Percentiles rank a stretch among this genome's conserved stretches.
phyloP scores from a whole-genome alignment of 2,113 vertebrate genomes.

The Alligator mississippiensis region DNA sequence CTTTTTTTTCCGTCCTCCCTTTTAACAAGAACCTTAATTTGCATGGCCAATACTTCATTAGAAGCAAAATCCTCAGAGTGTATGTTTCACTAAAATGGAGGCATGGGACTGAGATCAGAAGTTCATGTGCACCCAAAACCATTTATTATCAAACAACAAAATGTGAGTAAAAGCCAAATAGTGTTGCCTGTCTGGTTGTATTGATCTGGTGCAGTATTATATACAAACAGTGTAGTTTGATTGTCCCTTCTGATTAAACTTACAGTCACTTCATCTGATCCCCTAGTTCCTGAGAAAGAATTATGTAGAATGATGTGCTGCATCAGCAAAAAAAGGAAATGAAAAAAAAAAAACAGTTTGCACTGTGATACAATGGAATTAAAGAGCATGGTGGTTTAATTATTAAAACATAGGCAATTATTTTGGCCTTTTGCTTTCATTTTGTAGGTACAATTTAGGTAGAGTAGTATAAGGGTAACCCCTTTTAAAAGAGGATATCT shows the following conservation, averaged over 20 bases:
- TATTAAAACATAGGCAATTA: slow-evolving; percentile 35
- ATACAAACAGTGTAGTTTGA: neutral
- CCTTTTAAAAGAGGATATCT: slow-evolving; percentile 19
- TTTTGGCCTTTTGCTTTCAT: neutral
- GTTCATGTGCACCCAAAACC: neutral
- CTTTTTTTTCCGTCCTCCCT: neutral
- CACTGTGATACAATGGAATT: neutral
- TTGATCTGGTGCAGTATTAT: neutral
- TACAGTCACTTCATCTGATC: neutral
- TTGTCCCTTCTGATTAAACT: neutral
- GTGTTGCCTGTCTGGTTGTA: neutral
- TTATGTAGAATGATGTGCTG: neutral
- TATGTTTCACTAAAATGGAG: neutral
- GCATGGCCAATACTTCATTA: neutral
- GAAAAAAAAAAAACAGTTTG: neutral
- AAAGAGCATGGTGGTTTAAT: slow-evolving; percentile 26
- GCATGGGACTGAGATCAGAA: neutral
- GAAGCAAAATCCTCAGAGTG: accelerated
- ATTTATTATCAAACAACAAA: neutral
- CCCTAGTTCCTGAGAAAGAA: neutral
- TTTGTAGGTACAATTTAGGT: slow-evolving; percentile 27
- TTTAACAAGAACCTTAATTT: neutral
- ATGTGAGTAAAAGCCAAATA: neutral
- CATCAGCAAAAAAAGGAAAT: neutral
- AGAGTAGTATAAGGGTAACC: slow-evolving; percentile 7